These are phyloP conservation scores for Ophonus ardosiacus DNA, from an alignment of 2,888 invertebrate genomes.

Conservation along the genomic window DNA sequence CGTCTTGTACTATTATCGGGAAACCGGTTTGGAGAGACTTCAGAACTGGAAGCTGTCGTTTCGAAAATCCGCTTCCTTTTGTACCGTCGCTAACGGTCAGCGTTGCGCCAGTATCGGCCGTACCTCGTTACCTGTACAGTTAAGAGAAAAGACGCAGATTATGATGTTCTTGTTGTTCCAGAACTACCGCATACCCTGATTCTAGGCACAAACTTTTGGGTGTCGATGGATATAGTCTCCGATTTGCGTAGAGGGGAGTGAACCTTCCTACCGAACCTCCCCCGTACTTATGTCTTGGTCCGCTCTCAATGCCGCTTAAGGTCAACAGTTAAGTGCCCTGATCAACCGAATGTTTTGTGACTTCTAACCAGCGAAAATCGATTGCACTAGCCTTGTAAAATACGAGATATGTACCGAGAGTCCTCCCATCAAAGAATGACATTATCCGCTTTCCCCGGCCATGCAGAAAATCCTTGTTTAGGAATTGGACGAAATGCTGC, in stretches of 20 bases:
- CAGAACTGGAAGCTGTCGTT: neutral
- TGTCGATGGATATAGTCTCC: no score
- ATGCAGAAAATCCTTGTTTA: no score
- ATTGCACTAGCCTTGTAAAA: neutral
- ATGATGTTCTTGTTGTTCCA: no score
- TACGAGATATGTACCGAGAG: neutral
- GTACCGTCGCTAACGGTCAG: conserved; percentile 1
- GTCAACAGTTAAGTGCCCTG: no score
- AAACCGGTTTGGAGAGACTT: neutral
- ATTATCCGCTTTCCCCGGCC: neutral
- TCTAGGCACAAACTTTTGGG: no score
- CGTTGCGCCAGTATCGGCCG: neutral
- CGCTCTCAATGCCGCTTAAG: no score
- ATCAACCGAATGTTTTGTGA: no score
- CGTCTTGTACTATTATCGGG: neutral
- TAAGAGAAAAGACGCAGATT: no score
- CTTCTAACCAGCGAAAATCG: neutral
- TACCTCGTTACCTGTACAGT: neutral
- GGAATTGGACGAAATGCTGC: neutral
- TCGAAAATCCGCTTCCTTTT: neutral
- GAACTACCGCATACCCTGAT: no score
- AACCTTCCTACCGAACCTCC: no score
- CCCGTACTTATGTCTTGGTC: no score
- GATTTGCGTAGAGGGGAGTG: no score
- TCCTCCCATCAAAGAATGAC: neutral